Percentiles rank a stretch among this genome's conserved stretches.
Evolutionary conservation across 2,797 vertebrate genomes (phyloP).

Genomic region (Liasis olivaceus): DNA sequence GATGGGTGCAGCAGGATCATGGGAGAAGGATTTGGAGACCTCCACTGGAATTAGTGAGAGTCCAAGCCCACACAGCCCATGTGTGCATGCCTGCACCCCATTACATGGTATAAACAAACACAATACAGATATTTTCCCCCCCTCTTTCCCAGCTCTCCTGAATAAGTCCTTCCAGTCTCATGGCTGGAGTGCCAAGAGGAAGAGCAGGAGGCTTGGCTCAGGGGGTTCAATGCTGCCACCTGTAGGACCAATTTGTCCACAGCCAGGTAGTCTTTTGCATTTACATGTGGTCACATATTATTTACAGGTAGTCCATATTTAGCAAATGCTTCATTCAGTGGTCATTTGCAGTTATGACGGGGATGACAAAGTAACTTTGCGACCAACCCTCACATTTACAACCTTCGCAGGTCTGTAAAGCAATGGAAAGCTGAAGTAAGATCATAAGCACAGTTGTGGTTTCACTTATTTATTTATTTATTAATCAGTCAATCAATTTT

Average conservation of each 20-base stretch:
- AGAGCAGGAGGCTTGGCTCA: background rate
- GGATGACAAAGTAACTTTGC: background rate
- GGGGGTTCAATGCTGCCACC: background rate
- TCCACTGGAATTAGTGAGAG: background rate
- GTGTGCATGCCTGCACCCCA: background rate
- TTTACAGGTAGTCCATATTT: background rate
- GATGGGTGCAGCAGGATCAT: background rate
- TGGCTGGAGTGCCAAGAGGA: background rate
- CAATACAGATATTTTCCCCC: background rate
- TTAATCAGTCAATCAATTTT: too few species aligned
- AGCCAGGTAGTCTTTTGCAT: background rate
- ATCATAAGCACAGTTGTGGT: background rate
- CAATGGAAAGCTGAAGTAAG: background rate
- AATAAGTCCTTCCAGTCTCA: background rate
- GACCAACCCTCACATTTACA: background rate
- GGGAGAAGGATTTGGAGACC: background rate
- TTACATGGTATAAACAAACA: background rate
- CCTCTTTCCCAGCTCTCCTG: too few species aligned
- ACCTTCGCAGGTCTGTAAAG: background rate
- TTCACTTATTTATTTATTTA: background rate
- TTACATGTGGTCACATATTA: background rate
- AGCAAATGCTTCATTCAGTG: background rate
- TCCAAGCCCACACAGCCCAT: background rate
- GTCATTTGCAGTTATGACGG: background rate
- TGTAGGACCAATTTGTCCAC: too few species aligned